phyloP scores from a whole-genome alignment of 2,113 vertebrate species.

The Saguinus imperator region DNA sequence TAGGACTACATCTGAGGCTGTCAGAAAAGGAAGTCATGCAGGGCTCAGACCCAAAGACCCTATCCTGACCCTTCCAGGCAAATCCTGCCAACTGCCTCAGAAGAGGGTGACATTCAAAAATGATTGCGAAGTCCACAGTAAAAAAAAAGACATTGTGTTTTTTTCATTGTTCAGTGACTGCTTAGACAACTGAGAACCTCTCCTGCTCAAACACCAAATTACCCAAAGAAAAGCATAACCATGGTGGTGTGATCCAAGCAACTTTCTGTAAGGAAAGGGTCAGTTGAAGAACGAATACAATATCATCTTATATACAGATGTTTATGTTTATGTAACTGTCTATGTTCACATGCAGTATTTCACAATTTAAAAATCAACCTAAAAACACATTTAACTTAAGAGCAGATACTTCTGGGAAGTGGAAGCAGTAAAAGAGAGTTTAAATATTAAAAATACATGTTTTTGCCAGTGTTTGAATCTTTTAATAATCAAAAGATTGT shows the following conservation, averaged over 20 bases:
- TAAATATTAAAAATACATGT: not conserved
- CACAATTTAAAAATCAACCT: not conserved
- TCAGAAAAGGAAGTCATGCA: not conserved
- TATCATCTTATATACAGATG: accelerated
- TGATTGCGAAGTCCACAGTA: not conserved
- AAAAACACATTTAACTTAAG: not conserved
- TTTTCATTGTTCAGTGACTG: not conserved
- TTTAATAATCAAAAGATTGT: not conserved
- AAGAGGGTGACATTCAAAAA: not conserved
- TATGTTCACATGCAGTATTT: not conserved
- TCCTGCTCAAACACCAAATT: not conserved
- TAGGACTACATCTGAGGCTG: not conserved
- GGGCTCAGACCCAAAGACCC: not conserved
- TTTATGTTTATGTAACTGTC: not conserved
- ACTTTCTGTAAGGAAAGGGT: not conserved
- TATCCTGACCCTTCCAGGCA: not conserved
- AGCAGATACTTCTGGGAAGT: not conserved
- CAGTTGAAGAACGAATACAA: accelerated
- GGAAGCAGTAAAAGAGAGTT: not conserved
- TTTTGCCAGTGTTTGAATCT: not conserved
- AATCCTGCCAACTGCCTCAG: not conserved
- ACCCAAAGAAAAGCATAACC: not conserved
- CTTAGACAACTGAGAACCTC: not conserved
- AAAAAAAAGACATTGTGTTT: not conserved
- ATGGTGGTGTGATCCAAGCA: no score